These are phyloP conservation scores for Batillaria attramentaria DNA, from an alignment of 1,140 invertebrate genomes.

Conservation along the genomic window DNA sequence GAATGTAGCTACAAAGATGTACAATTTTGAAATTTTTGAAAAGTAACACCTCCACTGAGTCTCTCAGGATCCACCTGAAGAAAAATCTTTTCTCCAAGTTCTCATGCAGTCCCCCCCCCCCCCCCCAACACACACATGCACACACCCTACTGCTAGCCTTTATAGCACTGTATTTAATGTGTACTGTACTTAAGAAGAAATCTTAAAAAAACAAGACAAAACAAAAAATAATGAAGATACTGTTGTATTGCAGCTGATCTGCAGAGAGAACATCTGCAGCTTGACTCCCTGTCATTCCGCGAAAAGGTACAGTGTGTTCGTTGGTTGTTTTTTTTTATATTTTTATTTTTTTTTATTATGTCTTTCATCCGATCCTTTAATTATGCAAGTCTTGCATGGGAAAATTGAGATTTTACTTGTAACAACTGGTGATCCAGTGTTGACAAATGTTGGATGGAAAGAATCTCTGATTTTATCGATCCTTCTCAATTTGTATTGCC, in stretches of 20 bases:
- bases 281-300: constrained; percentile 4
- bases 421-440: not conserved
- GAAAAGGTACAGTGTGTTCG: constrained; percentile 19
- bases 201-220: too few species aligned
- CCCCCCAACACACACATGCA: too few species aligned
- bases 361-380: not conserved
- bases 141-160: not conserved
- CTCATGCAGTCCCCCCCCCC: too few species aligned
- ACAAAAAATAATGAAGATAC: too few species aligned
- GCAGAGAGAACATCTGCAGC: not conserved
- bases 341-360: not conserved
- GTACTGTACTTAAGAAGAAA: not conserved
- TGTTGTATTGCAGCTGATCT: not conserved
- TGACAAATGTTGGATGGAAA: too few species aligned
- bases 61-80: too few species aligned
- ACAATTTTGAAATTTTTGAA: too few species aligned
- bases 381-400: not conserved
- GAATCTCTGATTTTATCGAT: not conserved
- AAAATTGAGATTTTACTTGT: not conserved
- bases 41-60: too few species aligned
- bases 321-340: not conserved
- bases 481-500: not conserved
- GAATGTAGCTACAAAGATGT: too few species aligned
- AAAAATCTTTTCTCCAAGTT: not conserved
- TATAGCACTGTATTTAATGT: not conserved